phyloP scores from a whole-genome alignment of 1,140 invertebrate genomes.

The Probaryconus sp. region DNA sequence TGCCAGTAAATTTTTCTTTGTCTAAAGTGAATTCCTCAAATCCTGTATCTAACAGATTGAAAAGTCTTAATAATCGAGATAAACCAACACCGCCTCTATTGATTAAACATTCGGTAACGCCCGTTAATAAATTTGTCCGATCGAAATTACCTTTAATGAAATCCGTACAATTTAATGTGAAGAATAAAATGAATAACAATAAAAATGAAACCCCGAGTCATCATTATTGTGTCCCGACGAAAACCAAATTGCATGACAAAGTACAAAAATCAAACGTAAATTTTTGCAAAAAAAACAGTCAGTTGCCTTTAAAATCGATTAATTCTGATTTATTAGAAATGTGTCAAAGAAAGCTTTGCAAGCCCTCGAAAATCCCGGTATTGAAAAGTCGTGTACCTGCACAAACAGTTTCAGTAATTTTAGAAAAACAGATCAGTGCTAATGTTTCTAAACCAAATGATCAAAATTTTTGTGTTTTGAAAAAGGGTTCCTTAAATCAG shows the following conservation, averaged over 20 bases:
- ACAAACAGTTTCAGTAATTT: slow-evolving; percentile 58
- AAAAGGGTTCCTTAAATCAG: slow-evolving; percentile 10
- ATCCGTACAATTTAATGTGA: slow-evolving; percentile 18
- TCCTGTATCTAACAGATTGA: slow-evolving; percentile 16
- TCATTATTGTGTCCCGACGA: slow-evolving; percentile 14
- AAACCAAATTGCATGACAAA: slow-evolving; percentile 26
- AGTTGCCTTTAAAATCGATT: not conserved
- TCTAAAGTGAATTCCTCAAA: slow-evolving; percentile 16
- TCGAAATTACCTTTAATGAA: slow-evolving; percentile 45
- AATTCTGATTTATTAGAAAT: slow-evolving; percentile 11
- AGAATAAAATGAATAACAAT: slow-evolving; percentile 16
- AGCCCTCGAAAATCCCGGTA: slow-evolving; percentile 70
- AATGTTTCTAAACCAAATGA: slow-evolving; percentile 50
- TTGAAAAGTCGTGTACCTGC: slow-evolving; percentile 61
- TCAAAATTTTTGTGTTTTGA: not conserved
- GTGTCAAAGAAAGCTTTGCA: slow-evolving; percentile 42
- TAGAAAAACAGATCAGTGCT: slow-evolving; percentile 62
- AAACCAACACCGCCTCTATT: slow-evolving; percentile 5
- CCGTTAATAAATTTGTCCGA: slow-evolving; percentile 3
- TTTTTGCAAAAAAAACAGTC: slow-evolving; percentile 12
- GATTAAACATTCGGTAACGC: not conserved
- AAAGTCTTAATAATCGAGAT: not conserved
- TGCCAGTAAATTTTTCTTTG: slow-evolving; percentile 1
- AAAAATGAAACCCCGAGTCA: slow-evolving; percentile 22
- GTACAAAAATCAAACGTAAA: slow-evolving; percentile 9